Conservation (phyloP, 2,797 vertebrate species). For the Gymnocypris eckloni region DNA sequence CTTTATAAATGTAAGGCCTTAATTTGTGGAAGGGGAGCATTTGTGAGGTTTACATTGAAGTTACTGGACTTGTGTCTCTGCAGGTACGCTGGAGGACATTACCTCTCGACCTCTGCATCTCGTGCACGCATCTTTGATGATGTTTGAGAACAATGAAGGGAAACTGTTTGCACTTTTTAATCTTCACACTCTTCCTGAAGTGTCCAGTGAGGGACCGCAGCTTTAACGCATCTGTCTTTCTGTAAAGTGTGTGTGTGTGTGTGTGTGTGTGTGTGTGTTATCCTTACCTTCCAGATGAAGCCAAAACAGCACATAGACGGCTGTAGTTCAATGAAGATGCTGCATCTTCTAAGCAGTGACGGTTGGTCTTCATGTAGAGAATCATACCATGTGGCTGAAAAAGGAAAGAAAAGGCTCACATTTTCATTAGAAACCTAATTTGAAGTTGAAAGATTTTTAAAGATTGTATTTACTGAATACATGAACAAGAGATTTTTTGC, state of each 20-base stretch:
- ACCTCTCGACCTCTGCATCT: conserved; percentile 68
- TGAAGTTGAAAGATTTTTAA: conserved; percentile 5
- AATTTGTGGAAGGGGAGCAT: not conserved
- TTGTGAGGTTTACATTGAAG: not conserved
- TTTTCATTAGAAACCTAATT: not conserved
- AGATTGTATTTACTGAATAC: not conserved
- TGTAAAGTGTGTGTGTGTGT: not conserved
- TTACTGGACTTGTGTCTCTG: not conserved
- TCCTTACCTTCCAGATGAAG: conserved; percentile 4
- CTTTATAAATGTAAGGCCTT: not conserved
- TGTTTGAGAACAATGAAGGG: conserved; percentile 58
- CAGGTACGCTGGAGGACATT: conserved; percentile 66
- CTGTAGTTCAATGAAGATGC: not conserved
- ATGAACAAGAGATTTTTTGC: conserved; percentile 5
- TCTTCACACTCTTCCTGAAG: conserved; percentile 22
- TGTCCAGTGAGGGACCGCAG: conserved; percentile 10
- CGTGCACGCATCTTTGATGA: conserved; percentile 66
- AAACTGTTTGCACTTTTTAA: conserved; percentile 32
- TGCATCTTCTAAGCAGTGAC: not conserved
- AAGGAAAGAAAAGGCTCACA: not conserved
- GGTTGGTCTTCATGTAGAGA: not conserved
- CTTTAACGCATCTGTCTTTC: not conserved
- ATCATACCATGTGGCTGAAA: not conserved
- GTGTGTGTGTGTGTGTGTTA: not conserved
- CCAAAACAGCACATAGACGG: not conserved